Conservation (phyloP, 2,113 vertebrate genomes). For the Engystomops pustulosus region DNA sequence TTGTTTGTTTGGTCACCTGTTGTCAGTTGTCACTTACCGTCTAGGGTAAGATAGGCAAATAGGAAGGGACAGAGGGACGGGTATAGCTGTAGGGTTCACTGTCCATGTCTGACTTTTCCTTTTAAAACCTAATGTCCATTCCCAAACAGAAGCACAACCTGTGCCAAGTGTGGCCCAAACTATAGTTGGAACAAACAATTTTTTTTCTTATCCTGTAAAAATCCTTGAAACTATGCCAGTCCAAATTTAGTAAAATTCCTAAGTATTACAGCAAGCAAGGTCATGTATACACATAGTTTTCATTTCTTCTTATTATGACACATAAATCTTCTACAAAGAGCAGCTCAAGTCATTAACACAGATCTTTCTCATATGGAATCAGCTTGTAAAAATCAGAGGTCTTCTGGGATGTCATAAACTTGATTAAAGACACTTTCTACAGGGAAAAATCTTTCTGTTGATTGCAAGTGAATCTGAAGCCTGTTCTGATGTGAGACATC, state of each 20-base stretch:
- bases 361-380: not conserved
- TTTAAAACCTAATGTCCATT: too few relatives aligned
- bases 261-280: not conserved
- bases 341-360: not conserved
- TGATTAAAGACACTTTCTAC: conserved; percentile 7
- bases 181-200: too few relatives aligned
- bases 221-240: too few relatives aligned
- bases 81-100: too few relatives aligned
- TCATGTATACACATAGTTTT: not conserved
- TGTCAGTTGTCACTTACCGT: too few relatives aligned
- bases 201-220: not conserved
- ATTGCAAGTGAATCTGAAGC: conserved; percentile 7
- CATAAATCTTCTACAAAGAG: not conserved
- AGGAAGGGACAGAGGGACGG: too few relatives aligned
- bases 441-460: not conserved
- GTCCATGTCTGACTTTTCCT: too few relatives aligned
- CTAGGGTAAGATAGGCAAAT: too few relatives aligned
- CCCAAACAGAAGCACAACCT: too few relatives aligned
- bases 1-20: too few relatives aligned
- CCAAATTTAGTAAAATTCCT: too few relatives aligned
- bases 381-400: conserved; percentile 6
- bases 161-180: too few relatives aligned
- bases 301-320: not conserved
- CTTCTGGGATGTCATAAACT: not conserved
- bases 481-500: not conserved